phyloP scores from a whole-genome alignment of 2,113 vertebrate genomes.

The Dipodomys spectabilis region DNA sequence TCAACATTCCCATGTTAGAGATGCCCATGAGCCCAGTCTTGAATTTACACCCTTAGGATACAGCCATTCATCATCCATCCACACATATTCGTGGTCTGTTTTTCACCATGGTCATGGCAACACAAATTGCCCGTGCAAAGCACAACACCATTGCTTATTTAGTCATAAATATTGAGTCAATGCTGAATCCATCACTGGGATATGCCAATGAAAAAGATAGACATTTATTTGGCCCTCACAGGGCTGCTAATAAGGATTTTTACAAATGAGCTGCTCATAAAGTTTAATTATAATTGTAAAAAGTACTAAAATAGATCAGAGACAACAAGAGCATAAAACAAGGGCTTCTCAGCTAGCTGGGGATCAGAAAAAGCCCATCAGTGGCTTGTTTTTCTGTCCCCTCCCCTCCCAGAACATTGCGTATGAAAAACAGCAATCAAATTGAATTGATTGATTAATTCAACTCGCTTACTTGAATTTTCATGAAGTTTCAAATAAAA shows the following conservation, averaged over 20 bases:
- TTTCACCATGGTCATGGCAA: neutral
- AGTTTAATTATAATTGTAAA: neutral
- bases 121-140: neutral
- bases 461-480: neutral
- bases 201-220: neutral
- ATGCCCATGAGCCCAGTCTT: neutral
- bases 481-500: neutral
- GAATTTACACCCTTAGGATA: neutral
- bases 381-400: neutral
- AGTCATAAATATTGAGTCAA: constrained; percentile 10
- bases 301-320: neutral
- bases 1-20: neutral
- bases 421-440: neutral
- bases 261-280: constrained; percentile 36
- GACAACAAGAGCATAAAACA: neutral
- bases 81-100: neutral
- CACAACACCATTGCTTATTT: neutral
- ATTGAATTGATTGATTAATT: neutral
- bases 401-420: neutral
- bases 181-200: neutral
- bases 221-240: neutral
- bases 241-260: constrained; percentile 33
- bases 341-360: neutral
- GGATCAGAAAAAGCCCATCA: too few relatives aligned
- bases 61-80: neutral